phyloP scores from a whole-genome alignment of 1,140 invertebrate species.

The Drosophila sp. region DNA sequence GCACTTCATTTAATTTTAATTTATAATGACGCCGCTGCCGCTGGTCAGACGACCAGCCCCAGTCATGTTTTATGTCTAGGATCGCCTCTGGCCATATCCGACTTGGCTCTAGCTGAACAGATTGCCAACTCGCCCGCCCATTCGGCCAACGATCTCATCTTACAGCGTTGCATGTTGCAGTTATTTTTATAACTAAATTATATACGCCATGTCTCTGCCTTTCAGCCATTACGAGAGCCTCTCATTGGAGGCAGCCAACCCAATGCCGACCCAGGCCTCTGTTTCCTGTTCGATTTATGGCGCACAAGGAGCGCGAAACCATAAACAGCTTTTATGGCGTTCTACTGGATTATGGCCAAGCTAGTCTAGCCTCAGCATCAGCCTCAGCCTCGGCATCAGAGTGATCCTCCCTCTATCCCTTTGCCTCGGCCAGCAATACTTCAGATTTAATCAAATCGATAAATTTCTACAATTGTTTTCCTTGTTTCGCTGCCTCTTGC shows the following conservation, averaged over 20 bases:
- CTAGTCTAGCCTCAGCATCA: background rate
- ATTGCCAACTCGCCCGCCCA: constrained; percentile 38
- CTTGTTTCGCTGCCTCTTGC: too few species aligned
- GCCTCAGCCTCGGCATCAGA: background rate
- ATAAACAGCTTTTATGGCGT: constrained; percentile 84
- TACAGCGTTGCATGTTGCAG: constrained; percentile 66
- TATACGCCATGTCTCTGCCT: constrained; percentile 67
- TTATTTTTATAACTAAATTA: constrained; percentile 84
- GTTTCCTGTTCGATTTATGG: constrained; percentile 76
- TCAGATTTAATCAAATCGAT: constrained; percentile 73
- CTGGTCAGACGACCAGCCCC: constrained; percentile 15
- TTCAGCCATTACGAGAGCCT: constrained; percentile 4
- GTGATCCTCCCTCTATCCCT: background rate
- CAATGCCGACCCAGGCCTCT: constrained; percentile 30
- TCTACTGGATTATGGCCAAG: constrained; percentile 78
- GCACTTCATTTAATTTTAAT: constrained; percentile 80
- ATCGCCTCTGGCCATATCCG: constrained; percentile 9
- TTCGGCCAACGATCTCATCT: constrained; percentile 70
- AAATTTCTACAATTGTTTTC: constrained; percentile 76
- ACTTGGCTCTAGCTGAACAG: constrained; percentile 16
- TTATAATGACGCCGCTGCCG: constrained; percentile 72
- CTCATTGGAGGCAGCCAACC: constrained; percentile 23
- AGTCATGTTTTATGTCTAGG: constrained; percentile 40
- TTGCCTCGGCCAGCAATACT: constrained; percentile 41
- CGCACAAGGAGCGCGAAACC: constrained; percentile 83